These are phyloP conservation scores for Physeter macrocephalus DNA, from an alignment of 2,113 vertebrate genomes.

Conservation along the genomic window DNA sequence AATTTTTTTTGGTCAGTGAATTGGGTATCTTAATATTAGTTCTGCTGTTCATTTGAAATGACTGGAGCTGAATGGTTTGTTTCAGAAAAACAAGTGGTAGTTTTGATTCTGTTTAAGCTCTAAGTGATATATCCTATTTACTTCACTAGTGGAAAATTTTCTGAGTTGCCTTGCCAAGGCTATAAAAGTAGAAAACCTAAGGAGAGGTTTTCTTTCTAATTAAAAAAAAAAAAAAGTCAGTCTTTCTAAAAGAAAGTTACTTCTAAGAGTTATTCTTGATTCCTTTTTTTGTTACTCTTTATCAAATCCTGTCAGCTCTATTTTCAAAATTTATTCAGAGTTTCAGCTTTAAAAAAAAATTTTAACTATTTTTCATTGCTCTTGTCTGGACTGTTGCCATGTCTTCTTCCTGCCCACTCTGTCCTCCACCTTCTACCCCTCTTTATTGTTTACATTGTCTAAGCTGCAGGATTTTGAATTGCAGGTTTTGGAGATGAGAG, in stretches of 20 bases:
- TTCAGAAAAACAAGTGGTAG: slow-evolving; percentile 23
- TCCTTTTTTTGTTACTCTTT: not conserved
- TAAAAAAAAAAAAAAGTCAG: slow-evolving; percentile 36
- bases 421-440: not conserved
- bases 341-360: not conserved
- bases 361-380: not conserved
- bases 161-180: slow-evolving; percentile 2
- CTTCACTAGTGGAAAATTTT: slow-evolving; percentile 51
- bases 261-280: not conserved
- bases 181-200: slow-evolving; percentile 34
- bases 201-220: slow-evolving; percentile 38
- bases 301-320: not conserved
- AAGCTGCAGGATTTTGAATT: not conserved
- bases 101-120: slow-evolving; percentile 47
- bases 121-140: slow-evolving; percentile 31
- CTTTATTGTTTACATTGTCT: not conserved
- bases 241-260: not conserved
- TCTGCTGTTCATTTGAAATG: slow-evolving; percentile 15
- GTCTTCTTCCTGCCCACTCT: not conserved
- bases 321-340: slow-evolving; percentile 35
- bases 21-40: not conserved
- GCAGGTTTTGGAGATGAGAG: not conserved
- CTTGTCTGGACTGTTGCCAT: not conserved
- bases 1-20: not conserved
- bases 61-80: not conserved